phyloP scores from a whole-genome alignment of 2,888 invertebrate species.

The Alitta virens region DNA sequence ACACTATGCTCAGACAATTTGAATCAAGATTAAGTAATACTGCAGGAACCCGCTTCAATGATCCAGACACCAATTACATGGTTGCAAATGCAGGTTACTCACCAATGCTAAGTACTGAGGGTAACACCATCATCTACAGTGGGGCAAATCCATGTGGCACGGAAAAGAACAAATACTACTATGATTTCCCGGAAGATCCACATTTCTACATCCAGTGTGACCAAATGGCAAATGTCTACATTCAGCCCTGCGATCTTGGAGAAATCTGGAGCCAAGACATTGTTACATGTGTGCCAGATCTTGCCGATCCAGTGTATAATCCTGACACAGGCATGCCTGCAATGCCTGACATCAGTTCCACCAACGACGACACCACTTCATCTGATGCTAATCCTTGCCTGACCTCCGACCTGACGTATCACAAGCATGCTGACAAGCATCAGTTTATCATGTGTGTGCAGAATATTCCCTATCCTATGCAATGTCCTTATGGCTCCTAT shows the following conservation, averaged over 20 bases:
- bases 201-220: conserved; percentile 43
- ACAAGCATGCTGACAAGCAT: conserved; percentile 3
- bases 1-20: too few species aligned
- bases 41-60: too few species aligned
- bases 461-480: conserved; percentile 15
- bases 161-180: conserved; percentile 27
- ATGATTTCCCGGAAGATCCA: conserved; percentile 30
- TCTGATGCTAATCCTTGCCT: not conserved
- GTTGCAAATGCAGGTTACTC: too few species aligned
- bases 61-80: too few species aligned
- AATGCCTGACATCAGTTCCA: not conserved
- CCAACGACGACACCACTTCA: not conserved
- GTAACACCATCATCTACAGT: not conserved
- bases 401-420: not conserved
- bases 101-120: too few species aligned
- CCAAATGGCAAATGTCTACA: conserved; percentile 36
- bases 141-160: conserved; percentile 19
- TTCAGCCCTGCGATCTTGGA: conserved; percentile 28
- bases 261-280: conserved; percentile 35
- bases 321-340: not conserved
- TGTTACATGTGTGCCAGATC: conserved; percentile 29
- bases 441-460: conserved; percentile 18
- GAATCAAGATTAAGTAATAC: too few species aligned
- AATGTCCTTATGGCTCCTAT: conserved; percentile 9
- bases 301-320: not conserved